These are phyloP conservation scores for Ailuropoda melanoleuca DNA, from an alignment of 2,113 vertebrate genomes.

Conservation along the genomic window DNA sequence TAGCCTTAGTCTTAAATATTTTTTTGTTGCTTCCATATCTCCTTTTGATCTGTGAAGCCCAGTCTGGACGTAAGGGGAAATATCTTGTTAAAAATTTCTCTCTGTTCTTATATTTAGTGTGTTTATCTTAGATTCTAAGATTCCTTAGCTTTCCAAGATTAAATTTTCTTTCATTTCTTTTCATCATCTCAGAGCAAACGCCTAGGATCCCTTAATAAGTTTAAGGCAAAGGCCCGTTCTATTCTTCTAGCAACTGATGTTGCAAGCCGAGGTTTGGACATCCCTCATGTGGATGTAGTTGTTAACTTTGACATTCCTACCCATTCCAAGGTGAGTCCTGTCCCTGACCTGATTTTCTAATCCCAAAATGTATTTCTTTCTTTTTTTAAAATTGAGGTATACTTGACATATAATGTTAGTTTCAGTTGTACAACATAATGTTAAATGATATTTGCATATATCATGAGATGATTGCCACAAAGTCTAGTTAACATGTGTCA, in stretches of 20 bases:
- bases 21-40: not conserved
- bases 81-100: not conserved
- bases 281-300: slow-evolving; percentile 98
- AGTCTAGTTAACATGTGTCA: not conserved
- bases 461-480: not conserved
- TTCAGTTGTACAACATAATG: not conserved
- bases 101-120: not conserved
- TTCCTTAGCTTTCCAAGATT: not conserved
- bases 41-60: not conserved
- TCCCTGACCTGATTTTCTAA: not conserved
- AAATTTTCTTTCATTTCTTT: not conserved
- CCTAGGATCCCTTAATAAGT: slow-evolving; percentile 96
- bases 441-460: not conserved
- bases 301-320: slow-evolving; percentile 99
- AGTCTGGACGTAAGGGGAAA: not conserved
- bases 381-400: not conserved
- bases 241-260: slow-evolving; percentile 97
- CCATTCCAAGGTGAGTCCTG: slow-evolving; percentile 93
- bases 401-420: not conserved
- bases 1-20: not conserved
- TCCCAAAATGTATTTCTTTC: not conserved
- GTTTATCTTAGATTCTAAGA: not conserved
- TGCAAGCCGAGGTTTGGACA: slow-evolving; percentile 96
- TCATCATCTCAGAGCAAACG: slow-evolving; percentile 91
- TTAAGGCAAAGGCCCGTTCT: slow-evolving; percentile 96